These are phyloP conservation scores for Microtus pennsylvanicus DNA, from an alignment of 2,113 vertebrate genomes.

Conservation along the genomic window DNA sequence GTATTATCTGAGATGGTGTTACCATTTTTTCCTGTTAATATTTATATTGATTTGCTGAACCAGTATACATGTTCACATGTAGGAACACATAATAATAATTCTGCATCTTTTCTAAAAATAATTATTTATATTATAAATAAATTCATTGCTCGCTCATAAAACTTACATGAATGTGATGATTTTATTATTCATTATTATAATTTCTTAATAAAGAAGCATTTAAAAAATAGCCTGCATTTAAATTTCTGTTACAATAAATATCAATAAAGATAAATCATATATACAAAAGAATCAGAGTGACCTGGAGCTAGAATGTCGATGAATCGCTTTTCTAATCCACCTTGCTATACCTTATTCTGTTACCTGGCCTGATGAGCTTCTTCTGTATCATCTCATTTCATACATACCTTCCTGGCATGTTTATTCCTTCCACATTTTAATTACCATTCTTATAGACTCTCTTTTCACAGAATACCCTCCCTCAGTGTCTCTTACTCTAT, in stretches of 20 bases:
- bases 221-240: background rate
- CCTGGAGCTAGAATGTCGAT: background rate
- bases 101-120: background rate
- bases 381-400: background rate
- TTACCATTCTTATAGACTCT: background rate
- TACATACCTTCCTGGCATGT: background rate
- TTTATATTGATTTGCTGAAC: background rate
- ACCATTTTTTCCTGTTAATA: background rate
- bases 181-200: background rate
- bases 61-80: background rate
- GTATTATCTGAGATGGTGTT: background rate
- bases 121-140: background rate
- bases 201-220: background rate
- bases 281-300: background rate
- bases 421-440: background rate
- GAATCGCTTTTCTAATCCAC: background rate
- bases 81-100: background rate
- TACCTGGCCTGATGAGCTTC: background rate
- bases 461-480: background rate
- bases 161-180: background rate
- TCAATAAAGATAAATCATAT: background rate
- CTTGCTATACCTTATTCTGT: background rate
- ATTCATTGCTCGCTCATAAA: background rate
- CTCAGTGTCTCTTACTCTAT: background rate
- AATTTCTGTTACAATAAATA: no score